Conservation (phyloP, 2,888 invertebrate genomes). For the Neoascia interrupta region DNA sequence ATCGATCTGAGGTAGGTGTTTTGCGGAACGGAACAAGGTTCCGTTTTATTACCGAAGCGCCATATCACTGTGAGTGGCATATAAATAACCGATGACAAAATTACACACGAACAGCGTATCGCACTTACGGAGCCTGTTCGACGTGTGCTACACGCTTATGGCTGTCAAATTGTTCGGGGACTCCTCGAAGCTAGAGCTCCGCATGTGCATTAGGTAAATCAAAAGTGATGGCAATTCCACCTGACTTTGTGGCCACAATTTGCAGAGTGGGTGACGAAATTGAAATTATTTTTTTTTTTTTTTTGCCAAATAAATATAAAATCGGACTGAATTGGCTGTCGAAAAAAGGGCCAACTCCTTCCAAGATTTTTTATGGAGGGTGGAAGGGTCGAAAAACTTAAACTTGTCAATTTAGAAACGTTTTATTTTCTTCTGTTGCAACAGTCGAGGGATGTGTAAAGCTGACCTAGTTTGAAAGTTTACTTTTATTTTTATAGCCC, state of each 20-base stretch:
- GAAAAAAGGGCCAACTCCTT: neutral
- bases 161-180: constrained; percentile 36
- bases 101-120: constrained; percentile 29
- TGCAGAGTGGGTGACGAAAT: constrained; percentile 31
- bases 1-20: constrained; percentile 26
- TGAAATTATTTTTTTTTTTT: too few species aligned
- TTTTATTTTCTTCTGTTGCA: constrained; percentile 55
- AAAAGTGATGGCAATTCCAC: constrained; percentile 28
- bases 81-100: constrained; percentile 31
- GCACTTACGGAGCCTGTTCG: constrained; percentile 30
- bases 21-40: neutral
- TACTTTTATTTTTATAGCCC: constrained; percentile 1
- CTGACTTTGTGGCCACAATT: constrained; percentile 11
- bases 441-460: constrained; percentile 51
- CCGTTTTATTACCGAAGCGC: constrained; percentile 20
- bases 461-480: constrained; percentile 54
- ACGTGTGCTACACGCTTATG: neutral
- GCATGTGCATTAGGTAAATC: constrained; percentile 57
- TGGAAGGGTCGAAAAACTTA: constrained; percentile 13
- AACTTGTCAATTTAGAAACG: constrained; percentile 53
- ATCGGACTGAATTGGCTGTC: constrained; percentile 25
- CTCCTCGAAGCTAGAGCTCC: constrained; percentile 10
- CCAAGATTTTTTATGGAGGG: constrained; percentile 12
- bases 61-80: constrained; percentile 34
- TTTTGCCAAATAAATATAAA: constrained; percentile 50